These are phyloP conservation scores for Tinamus guttatus DNA, from an alignment of 2,113 vertebrate species.

Conservation along the genomic window DNA sequence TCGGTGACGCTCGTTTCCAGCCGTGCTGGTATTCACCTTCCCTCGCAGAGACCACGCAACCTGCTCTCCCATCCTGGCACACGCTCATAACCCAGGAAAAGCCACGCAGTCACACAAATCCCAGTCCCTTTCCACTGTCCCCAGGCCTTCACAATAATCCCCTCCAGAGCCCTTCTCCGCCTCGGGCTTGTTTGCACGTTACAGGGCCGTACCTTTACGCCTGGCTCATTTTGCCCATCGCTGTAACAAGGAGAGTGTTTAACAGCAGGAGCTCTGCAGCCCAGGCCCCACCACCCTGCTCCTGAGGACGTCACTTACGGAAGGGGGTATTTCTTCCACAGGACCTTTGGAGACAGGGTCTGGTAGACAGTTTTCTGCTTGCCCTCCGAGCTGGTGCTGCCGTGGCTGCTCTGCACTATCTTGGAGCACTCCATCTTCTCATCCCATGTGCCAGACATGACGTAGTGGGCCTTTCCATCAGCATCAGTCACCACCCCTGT, in stretches of 20 bases:
- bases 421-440: slow-evolving; percentile 96
- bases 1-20: too few relatives aligned
- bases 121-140: neutral
- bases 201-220: accelerated
- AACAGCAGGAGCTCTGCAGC: neutral
- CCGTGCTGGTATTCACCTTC: too few relatives aligned
- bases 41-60: neutral
- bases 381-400: slow-evolving; percentile 85
- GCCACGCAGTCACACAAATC: neutral
- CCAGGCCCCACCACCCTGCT: neutral
- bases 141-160: neutral
- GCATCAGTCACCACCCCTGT: slow-evolving; percentile 91
- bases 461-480: slow-evolving; percentile 88
- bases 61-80: neutral
- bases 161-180: neutral
- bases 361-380: slow-evolving; percentile 98
- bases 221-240: accelerated
- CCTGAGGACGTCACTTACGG: slow-evolving; percentile 83
- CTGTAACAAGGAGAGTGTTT: neutral
- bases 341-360: slow-evolving; percentile 89
- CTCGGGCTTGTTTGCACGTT: accelerated
- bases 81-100: neutral
- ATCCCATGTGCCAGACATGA: slow-evolving; percentile 96
- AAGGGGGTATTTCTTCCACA: slow-evolving; percentile 96
- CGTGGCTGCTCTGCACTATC: slow-evolving; percentile 91